These are phyloP conservation scores for Nemotelus nigrinus DNA, from an alignment of 2,888 invertebrate species.

Conservation along the genomic window DNA sequence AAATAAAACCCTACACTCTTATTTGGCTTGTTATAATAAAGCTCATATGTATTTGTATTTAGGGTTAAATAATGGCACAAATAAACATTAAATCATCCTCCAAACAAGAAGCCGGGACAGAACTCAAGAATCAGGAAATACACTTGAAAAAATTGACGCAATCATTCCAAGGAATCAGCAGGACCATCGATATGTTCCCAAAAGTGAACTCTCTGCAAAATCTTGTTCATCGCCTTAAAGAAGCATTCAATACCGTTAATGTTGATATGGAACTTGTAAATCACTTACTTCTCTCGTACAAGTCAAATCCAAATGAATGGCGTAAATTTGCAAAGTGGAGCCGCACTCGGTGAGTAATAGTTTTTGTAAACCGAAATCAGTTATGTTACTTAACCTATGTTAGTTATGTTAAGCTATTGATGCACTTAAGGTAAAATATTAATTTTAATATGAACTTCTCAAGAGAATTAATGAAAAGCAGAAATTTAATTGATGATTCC, in stretches of 20 bases:
- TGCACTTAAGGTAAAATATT: no score
- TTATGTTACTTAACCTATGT: no score
- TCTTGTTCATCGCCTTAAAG: constrained; percentile 75
- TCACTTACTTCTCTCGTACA: constrained; percentile 79
- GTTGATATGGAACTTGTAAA: constrained; percentile 93
- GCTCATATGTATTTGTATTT: no score
- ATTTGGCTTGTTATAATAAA: no score
- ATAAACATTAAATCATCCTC: constrained; percentile 54
- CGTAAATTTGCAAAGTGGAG: constrained; percentile 94
- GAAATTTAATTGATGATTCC: no score
- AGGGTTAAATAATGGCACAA: no score
- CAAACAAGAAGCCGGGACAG: constrained; percentile 30
- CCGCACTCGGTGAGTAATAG: constrained; percentile 75
- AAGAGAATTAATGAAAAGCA: no score
- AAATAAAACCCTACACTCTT: no score
- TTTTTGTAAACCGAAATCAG: no score
- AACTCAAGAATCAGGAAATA: constrained; percentile 57
- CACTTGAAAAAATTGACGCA: constrained; percentile 61
- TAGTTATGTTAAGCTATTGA: no score
- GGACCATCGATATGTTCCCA: constrained; percentile 63
- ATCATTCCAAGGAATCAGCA: constrained; percentile 62
- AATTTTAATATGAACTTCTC: no score
- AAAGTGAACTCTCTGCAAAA: constrained; percentile 68
- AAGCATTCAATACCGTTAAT: constrained; percentile 79
- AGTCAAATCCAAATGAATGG: constrained; percentile 92